phyloP scores from a whole-genome alignment of 2,888 invertebrate genomes.

The Chymomyza procnemis region DNA sequence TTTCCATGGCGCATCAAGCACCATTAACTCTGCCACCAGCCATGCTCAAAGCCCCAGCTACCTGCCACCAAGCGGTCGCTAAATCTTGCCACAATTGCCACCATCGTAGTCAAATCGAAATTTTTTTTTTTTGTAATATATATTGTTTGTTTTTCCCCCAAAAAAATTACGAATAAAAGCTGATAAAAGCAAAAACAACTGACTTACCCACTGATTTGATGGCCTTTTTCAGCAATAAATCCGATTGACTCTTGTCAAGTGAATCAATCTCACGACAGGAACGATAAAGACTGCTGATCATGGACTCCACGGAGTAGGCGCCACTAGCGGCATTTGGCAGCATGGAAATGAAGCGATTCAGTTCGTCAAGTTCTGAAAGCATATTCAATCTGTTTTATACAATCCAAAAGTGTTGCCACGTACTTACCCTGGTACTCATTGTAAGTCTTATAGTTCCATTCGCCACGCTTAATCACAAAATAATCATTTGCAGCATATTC shows the following conservation, averaged over 20 bases:
- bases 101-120: constrained; percentile 6
- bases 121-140: constrained; percentile 39
- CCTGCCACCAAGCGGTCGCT: constrained; percentile 55
- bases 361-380: constrained; percentile 71
- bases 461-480: constrained; percentile 77
- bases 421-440: constrained; percentile 77
- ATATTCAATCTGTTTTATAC: background rate
- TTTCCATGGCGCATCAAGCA: constrained; percentile 4
- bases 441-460: constrained; percentile 77
- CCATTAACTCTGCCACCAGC: background rate
- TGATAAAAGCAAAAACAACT: background rate
- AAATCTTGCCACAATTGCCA: constrained; percentile 7
- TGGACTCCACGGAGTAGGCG: constrained; percentile 75
- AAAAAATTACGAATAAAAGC: background rate
- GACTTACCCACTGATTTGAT: constrained; percentile 76
- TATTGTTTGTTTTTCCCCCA: constrained; percentile 18
- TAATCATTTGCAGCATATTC: constrained; percentile 75
- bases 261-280: constrained; percentile 76
- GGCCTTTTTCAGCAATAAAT: constrained; percentile 73
- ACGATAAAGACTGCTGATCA: constrained; percentile 75
- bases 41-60: constrained; percentile 50
- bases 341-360: constrained; percentile 77
- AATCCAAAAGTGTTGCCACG: background rate
- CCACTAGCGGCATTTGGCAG: constrained; percentile 69
- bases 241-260: constrained; percentile 76